Evolutionary conservation across 2,888 invertebrate genomes (phyloP), one percentile per base, ranked within the genome.

Genomic region (Ormyrus labotus): DNA sequence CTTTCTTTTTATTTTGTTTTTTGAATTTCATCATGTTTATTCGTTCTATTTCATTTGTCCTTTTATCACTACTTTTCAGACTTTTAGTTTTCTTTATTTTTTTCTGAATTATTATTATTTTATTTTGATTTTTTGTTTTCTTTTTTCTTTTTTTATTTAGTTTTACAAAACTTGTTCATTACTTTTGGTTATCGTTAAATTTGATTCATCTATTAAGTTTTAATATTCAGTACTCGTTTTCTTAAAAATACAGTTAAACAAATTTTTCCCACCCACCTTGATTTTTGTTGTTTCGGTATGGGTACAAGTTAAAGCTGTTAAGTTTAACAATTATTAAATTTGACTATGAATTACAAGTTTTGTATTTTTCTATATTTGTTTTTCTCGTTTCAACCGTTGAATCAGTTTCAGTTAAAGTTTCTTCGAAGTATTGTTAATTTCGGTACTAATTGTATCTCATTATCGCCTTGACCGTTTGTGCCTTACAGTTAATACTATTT

Each of bases 291-390:
- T 75, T 68, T 45, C 13, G 6, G 11, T 6, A 34, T 53, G 10
- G 53, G 68, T 67, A 73, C 13, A 51, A 48, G 58, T 69, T 76
- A 63, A 8, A 57, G 10, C 61, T 13, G 63, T 81, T 73, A 57
- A 61, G 68, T 72, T 81, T 57, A 11, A 34, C 6, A n/a, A 19
- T 75, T 11, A 70, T 79, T 80, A 75, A 48, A 70, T 80, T 83
- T 79, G 45, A 50, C 8, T 5, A 4, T 34, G 4, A 34, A 34
- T 34, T 34, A 34, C 34, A 34, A 34, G 34, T 70, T 81, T 81
- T 73, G 47, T 50, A 13, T n/a, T 61, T 51, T 45, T 73, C n/a
- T 60, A 65, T 0, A 0, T 64, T 64, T 13, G n/a, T 53, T 53
- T 69, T 47, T 47, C 9, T 51, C n/a, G 34, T 57, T 57, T 69